Evolutionary conservation across 2,888 invertebrate species (phyloP), one percentile per base, ranked within the genome.

Genomic region (Piscicola geometra): DNA sequence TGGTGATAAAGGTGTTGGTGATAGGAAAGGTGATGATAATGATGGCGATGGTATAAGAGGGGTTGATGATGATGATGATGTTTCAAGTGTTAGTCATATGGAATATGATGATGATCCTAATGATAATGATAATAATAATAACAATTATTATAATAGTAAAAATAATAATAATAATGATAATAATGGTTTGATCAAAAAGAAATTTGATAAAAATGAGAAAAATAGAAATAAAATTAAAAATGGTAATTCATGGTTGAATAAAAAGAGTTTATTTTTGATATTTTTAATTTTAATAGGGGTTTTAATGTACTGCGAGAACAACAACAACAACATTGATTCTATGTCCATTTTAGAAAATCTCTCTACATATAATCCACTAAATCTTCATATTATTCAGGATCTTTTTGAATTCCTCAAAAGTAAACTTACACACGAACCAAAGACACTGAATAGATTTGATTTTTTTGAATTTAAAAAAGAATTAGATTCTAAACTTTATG

Each of bases 1-100:
- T 75, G 75, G 47, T 30, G 66, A 71, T 47, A 71, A 64, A 25
- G 75, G 30, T 36, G 71, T 35, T 70, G 76, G 32, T 64, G 47
- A 28, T 67, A 47, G n/a, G 25, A 47, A 47, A 70, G 75, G 30
- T 76, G 72, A 64, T 75, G 71, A 56, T 50, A 60, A 71, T 60
- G 75, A 56, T 60, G 75, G 50, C 9, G 75, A 56, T 75, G 75
- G 50, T 75, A 60, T 52, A 56, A 69, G 50, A 64, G 76, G 35
- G 71, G 76, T 12, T 76, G 76, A 5, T 71, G 72, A 66, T 71
- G 66, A 72, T 73, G 76, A 72, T 66, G 76, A 68, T 69, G 75
- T 41, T 69, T 69, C 69, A 41, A 36, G 69, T 69, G 28, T 67
- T 74, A 32, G 67, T 74, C 25, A 30, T 71, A 2, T 25, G 25